Base-by-base conservation (phyloP, 1,140 invertebrate genomes). In the Philotrypesis tridentata region DNA sequence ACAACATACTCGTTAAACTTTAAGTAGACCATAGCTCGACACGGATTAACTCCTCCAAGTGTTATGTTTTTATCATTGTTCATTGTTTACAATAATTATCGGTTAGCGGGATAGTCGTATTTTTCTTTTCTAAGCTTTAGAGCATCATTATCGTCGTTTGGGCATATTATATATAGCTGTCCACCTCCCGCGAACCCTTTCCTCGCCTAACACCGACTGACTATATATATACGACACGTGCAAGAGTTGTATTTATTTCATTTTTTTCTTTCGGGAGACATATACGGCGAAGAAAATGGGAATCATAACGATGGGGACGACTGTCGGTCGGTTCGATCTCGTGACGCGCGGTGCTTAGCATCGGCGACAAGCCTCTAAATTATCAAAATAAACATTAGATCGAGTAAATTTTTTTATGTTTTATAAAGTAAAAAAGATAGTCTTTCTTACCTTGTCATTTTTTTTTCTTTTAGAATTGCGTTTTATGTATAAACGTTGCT, bases 51-150 rank as follows among this genome's bases (percentile, higher is more conserved):
- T 48, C 43, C 23, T 71, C 31, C 37, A 72, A 72, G 29, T 79
- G 61, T 72, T 72, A n/a, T n/a, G n/a, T n/a, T n/a, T n/a, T 79
- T 40, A 71, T 61, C 40, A n/a, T 70, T 17, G 43, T 71, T 25
- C 71, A 71, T 79, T 79, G 67, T 79, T 79, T 79, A 79, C 60
- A 55, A 55, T 55, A 21, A 55, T 55, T 37, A 55, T 79, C 61
- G 2, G 37, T 80, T 73, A 65, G 72, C 73, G 29, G 23, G 21
- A 71, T 60, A 71, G 40, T 79, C 48, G 11, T 67, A 65, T 76
- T 25, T 43, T 43, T 14, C 3, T 43, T 14, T 43, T n/a, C n/a
- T n/a, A n/a, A 75, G 29, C 61, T 21, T 67, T n/a, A 70, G 8
- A 55, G 23, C 9, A 12, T 31, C 40, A 33, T 43, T 17, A 40